A percentile compares a stretch with the other conserved stretches of the same genome.
These are phyloP conservation scores for Plebejus anna DNA, from an alignment of 2,888 invertebrate genomes.

Conservation along the genomic window DNA sequence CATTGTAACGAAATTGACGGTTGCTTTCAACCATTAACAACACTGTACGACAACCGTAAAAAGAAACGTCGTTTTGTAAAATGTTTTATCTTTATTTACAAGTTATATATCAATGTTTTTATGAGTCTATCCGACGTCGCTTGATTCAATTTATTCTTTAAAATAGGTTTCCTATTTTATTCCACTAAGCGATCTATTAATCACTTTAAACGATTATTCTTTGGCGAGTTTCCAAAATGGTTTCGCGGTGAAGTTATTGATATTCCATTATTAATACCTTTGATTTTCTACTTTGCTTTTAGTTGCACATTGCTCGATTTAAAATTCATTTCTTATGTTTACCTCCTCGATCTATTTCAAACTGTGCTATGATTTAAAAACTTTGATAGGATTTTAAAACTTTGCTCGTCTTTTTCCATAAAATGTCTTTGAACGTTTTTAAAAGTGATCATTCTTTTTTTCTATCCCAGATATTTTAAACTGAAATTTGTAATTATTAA, in stretches of 20 bases:
- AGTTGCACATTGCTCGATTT: slow-evolving; percentile 15
- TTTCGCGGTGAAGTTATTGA: slow-evolving; percentile 27
- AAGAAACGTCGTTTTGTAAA: slow-evolving; percentile 20
- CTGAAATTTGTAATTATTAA: too few species aligned
- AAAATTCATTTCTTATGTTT: slow-evolving; percentile 17
- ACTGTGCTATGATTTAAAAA: slow-evolving; percentile 9
- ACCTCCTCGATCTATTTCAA: slow-evolving; percentile 17
- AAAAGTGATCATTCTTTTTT: background rate
- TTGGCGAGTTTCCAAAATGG: slow-evolving; percentile 27
- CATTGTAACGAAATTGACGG: slow-evolving; percentile 26
- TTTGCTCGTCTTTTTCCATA: background rate
- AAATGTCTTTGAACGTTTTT: background rate
- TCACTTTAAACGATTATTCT: slow-evolving; percentile 26
- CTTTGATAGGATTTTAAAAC: background rate
- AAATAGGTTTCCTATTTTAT: slow-evolving; percentile 18
- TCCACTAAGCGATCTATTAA: slow-evolving; percentile 26
- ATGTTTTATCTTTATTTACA: slow-evolving; percentile 17
- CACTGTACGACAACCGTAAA: slow-evolving; percentile 26
- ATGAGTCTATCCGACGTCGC: background rate
- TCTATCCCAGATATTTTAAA: background rate
- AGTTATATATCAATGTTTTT: slow-evolving; percentile 15
- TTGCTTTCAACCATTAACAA: slow-evolving; percentile 25
- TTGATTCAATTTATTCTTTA: slow-evolving; percentile 21
- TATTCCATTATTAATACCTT: slow-evolving; percentile 27
- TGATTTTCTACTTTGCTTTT: slow-evolving; percentile 13